Evolutionary conservation across 2,113 vertebrate genomes (phyloP).

Genomic region (Microcebus jonahi): DNA sequence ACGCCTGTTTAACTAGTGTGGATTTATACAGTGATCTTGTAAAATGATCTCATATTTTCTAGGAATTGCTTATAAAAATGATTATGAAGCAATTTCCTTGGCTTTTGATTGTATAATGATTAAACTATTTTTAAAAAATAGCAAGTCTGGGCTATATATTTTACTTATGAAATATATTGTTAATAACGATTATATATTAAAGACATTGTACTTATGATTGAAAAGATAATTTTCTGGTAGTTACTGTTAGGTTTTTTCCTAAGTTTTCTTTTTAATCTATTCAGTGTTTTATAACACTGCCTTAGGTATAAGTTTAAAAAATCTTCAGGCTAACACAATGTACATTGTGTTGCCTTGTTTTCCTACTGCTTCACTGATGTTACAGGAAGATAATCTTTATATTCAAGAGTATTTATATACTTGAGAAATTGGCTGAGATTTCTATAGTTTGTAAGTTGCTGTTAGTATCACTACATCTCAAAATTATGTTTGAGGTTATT

Average conservation of each 20-base stretch:
- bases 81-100: background rate
- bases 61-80: background rate
- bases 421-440: conserved; percentile 18
- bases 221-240: background rate
- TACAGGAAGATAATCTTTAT: background rate
- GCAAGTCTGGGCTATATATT: background rate
- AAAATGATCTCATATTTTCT: background rate
- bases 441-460: conserved; percentile 14
- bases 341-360: background rate
- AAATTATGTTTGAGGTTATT: background rate
- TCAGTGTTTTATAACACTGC: background rate
- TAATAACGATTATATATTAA: background rate
- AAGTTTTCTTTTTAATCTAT: background rate
- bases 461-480: background rate
- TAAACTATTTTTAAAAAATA: background rate
- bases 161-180: background rate
- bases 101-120: background rate
- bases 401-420: background rate
- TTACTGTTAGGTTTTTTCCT: background rate
- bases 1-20: rapidly evolving
- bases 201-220: background rate
- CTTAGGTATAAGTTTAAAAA: background rate
- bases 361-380: background rate
- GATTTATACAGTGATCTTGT: background rate
- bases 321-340: background rate